Evolutionary conservation across 2,888 invertebrate genomes (phyloP), one percentile per base, ranked within the genome.

Genomic region (Plebejus argus): DNA sequence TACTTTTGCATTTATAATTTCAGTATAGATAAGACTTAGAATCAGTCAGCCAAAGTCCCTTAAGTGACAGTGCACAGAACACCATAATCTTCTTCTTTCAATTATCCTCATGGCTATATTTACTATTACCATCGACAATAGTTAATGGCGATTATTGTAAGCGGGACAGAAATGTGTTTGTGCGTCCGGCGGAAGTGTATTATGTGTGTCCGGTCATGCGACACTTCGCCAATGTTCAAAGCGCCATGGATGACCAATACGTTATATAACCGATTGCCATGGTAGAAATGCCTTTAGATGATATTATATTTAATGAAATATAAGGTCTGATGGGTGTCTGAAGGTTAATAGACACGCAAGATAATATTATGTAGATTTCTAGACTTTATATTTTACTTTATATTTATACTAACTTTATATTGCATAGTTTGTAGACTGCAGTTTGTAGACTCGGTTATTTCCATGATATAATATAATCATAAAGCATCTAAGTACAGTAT

Each of bases 171-270:
- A 76, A 76, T 76, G 39, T 70, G 76, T 76, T 23, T 49, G 66
- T 70, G 74, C 84, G 90, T 93, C 93, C 93, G 92, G 78, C 92
- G 93, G 93, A 93, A 89, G 85, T 80, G 79, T 78, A 82, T 84
- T 83, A 84, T 85, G 80, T 82, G 76, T 85, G 85, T 85, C 86
- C 70, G 76, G 66, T 76, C 70, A 76, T 76, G 76, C 76, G 76
- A 49, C 66, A 33, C 61, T 61, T 66, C 61, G 61, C 28, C 66
- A 28, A 28, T 66, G 66, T 28, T 66, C 4, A 15, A 3, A 66
- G 20, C 28, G 66, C 66, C 66, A 66, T 33, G 66, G 66, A 53
- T 53, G 15, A 66, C 66, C 66, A 66, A 33, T 66, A 10, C 6
- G 58, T 61, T 61, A 23, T 61, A 23, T 61, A 23, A 23, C 61